phyloP scores from a whole-genome alignment of 2,888 invertebrate species.

The Dryomyza anilis region DNA sequence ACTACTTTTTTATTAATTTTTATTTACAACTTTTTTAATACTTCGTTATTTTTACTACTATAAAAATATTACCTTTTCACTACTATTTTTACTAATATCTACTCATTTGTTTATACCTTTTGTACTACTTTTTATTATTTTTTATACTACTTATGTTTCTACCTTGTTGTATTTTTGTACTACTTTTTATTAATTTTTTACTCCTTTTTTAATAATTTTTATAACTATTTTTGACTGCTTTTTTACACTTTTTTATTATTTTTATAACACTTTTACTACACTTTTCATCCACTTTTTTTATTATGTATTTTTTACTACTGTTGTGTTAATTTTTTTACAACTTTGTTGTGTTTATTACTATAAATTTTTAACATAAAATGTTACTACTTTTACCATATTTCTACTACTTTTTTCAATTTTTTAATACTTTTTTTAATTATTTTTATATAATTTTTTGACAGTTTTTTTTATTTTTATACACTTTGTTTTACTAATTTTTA shows the following conservation, averaged over 20 bases:
- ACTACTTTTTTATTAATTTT: neutral
- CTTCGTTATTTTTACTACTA: neutral
- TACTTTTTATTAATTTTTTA: neutral
- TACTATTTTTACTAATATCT: neutral
- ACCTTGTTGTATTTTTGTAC: neutral
- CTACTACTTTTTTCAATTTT: no score
- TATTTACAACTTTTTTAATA: no score
- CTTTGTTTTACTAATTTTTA: neutral
- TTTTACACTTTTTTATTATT: no score
- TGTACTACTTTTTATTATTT: neutral
- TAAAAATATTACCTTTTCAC: neutral
- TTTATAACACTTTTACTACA: neutral
- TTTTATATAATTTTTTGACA: neutral
- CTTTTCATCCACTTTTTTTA: neutral
- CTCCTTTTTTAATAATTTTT: neutral
- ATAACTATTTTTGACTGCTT: neutral
- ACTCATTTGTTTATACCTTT: neutral
- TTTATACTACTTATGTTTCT: neutral
- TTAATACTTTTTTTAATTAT: neutral
- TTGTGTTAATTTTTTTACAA: no score
- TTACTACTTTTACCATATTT: no score
- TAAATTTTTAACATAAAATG: no score
- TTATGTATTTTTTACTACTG: neutral
- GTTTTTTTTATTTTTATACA: neutral
- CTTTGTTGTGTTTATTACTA: no score